These are phyloP conservation scores for Eutolmus rufibarbis DNA, from an alignment of 2,888 invertebrate species.

Conservation along the genomic window DNA sequence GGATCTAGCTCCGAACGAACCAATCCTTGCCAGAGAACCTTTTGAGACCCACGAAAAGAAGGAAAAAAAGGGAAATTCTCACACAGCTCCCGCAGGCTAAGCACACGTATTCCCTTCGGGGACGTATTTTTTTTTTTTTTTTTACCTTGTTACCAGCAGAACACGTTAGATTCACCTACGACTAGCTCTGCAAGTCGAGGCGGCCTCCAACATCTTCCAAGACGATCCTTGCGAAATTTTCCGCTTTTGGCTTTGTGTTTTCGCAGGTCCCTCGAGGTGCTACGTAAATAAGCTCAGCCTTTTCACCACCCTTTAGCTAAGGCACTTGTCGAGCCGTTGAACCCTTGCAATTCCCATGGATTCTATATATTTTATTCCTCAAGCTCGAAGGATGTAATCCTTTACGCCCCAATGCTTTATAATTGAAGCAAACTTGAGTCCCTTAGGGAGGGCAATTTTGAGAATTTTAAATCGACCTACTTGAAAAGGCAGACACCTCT, in stretches of 20 bases:
- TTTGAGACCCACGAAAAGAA: constrained; percentile 1
- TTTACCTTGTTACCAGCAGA: neutral
- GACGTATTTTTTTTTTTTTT: constrained; percentile 15
- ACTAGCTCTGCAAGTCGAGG: neutral
- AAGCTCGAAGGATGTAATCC: neutral
- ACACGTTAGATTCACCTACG: constrained; percentile 22
- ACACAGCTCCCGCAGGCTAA: neutral
- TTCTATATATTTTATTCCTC: neutral
- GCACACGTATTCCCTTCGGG: constrained; percentile 16
- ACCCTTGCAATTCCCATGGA: neutral
- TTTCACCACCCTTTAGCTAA: neutral
- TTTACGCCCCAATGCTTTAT: constrained; percentile 4
- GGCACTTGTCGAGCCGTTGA: constrained; percentile 6
- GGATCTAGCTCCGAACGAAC: neutral
- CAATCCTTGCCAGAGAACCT: neutral
- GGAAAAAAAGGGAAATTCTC: constrained; percentile 11
- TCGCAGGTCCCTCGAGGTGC: neutral
- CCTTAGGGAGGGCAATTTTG: neutral
- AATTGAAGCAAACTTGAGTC: neutral
- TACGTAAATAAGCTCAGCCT: constrained; percentile 1
- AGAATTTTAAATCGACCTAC: neutral
- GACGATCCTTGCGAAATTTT: neutral
- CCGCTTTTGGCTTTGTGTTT: constrained; percentile 1
- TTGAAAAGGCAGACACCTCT: neutral
- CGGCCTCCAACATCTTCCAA: neutral